A percentile compares a stretch with the other conserved stretches of the same genome.
phyloP scores from a whole-genome alignment of 2,113 vertebrate genomes.

The Xenus cinereus region DNA sequence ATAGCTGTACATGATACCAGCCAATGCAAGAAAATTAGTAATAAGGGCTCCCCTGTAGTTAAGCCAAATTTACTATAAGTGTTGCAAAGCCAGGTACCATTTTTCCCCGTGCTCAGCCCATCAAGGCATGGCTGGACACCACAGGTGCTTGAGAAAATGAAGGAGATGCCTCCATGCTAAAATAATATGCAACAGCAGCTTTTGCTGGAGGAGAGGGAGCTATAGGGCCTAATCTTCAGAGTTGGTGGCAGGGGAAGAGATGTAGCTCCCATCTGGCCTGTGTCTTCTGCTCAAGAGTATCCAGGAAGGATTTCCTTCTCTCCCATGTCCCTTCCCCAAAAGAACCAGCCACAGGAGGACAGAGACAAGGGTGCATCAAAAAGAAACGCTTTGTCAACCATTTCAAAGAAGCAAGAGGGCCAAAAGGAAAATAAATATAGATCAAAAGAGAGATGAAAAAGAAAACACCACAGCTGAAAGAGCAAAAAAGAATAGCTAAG shows the following conservation, averaged over 20 bases:
- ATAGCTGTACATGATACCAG: background rate
- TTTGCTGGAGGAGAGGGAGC: background rate
- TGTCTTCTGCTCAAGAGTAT: background rate
- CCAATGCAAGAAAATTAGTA: background rate
- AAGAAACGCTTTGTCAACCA: background rate
- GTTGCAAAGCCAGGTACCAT: background rate
- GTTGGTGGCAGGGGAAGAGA: background rate
- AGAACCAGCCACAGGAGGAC: background rate
- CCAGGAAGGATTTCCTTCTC: background rate
- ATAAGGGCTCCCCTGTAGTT: background rate
- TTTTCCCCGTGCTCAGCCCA: background rate
- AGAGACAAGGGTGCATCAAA: background rate
- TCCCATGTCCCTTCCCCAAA: background rate
- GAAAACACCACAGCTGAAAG: background rate
- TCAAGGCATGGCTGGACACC: background rate
- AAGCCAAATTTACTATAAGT: background rate
- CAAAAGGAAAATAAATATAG: background rate
- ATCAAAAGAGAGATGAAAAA: background rate
- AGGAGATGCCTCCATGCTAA: background rate
- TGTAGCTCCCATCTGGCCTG: background rate
- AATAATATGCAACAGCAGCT: background rate
- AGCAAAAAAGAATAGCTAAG: background rate
- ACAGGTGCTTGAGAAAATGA: rapidly evolving
- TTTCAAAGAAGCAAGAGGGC: background rate
- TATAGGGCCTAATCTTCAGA: background rate